Evolutionary conservation across 2,888 invertebrate species (phyloP).

Genomic region (Diaperis boleti): DNA sequence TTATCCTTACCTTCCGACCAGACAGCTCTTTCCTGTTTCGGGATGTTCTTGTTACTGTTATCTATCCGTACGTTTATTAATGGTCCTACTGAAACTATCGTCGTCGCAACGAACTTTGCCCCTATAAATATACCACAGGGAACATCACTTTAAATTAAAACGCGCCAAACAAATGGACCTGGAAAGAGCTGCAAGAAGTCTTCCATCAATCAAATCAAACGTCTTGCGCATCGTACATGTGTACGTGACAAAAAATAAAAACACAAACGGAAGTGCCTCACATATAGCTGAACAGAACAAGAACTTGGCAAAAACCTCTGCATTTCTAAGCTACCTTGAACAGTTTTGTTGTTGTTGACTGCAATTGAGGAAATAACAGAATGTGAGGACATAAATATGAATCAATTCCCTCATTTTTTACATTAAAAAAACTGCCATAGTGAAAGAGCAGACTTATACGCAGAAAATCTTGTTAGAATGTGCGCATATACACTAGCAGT

Average conservation of each 20-base stretch:
- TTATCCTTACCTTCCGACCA: constrained; percentile 47
- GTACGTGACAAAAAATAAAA: constrained; percentile 3
- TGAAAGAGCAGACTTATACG: too few species aligned
- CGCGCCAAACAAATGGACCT: constrained; percentile 14
- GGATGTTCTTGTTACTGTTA: constrained; percentile 44
- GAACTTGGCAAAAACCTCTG: neutral
- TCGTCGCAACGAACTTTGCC: constrained; percentile 33
- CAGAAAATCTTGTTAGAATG: too few species aligned
- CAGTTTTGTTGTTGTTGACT: too few species aligned
- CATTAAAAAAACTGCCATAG: too few species aligned
- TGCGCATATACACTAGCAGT: too few species aligned
- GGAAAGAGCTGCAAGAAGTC: constrained; percentile 17
- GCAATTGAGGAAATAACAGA: too few species aligned
- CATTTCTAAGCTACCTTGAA: neutral
- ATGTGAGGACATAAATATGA: too few species aligned
- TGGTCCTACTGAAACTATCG: constrained; percentile 37
- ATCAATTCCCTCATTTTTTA: too few species aligned
- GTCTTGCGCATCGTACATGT: neutral
- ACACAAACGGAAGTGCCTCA: neutral
- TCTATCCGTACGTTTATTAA: constrained; percentile 41
- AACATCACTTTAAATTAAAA: constrained; percentile 36
- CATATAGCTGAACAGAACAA: neutral
- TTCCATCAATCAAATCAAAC: constrained; percentile 22
- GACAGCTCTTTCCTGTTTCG: constrained; percentile 51
- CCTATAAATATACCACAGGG: constrained; percentile 38